Base-by-base conservation (phyloP, 2,113 vertebrate genomes). In the Pomatostomus ruficeps region DNA sequence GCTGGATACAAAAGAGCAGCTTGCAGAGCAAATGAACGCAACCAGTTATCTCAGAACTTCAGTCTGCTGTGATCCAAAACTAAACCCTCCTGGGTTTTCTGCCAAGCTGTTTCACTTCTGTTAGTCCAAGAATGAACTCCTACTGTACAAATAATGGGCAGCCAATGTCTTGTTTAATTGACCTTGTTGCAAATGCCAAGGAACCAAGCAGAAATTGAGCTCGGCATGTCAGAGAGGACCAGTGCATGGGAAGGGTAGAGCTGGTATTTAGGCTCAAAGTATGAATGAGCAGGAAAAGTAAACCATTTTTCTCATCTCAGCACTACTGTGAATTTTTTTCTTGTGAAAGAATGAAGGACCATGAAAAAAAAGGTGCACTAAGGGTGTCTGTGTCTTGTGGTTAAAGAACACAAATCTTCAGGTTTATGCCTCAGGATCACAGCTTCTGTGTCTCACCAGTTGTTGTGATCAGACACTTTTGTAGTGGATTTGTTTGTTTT, bases 161-260 rank as follows among this genome's bases (percentile, higher is more conserved):
- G 38, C 6, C 77, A 76, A 72, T 70, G 74, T 66, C 66, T 92
- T 93, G 77, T 93, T 95, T 94, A 88, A 94, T 88, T 96, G 89
- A 95, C 85, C 93, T 91, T 85, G 87, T 52, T 79, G 43, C 79
- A 96, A 88, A 91, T 88, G 85, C 75, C 67, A 91, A 61, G 29
- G 71, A 93, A 83, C 21, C 31, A 55, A 74, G 59, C 43, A 93
- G 71, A 96, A 95, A 83, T 18, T 35, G 33, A 71, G 55, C 59
- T 88, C 59, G 62, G 25, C 31, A 2, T 48, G 67, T 58, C 93
- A 80, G 2, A 73, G 21, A n/a, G 26, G 51, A 85, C 19, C 9
- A 8, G 66, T 17, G n/a, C 10, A 73, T 12, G 43, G 26, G 29
- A 61, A 88, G 24, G 67, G 24, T 11, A 75, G 52, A 88, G 42